These are phyloP conservation scores for Drosophila chauvacae DNA, from an alignment of 1,140 invertebrate genomes.

Conservation along the genomic window DNA sequence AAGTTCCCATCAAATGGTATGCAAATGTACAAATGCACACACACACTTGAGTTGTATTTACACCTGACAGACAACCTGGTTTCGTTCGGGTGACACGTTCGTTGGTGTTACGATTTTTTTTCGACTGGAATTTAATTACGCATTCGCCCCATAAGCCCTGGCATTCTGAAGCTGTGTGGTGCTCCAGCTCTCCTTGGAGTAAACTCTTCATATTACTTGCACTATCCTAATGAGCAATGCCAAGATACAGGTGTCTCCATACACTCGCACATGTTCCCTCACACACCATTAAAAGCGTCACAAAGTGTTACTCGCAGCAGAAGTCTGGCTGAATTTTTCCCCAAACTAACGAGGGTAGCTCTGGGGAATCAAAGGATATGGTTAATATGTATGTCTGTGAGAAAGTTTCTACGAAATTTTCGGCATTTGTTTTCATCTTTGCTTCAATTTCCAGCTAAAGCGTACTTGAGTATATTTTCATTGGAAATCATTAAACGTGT, in stretches of 20 bases:
- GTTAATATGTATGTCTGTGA: not conserved
- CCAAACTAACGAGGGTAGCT: conserved; percentile 11
- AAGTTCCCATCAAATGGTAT: conserved; percentile 30
- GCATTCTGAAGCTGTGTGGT: conserved; percentile 12
- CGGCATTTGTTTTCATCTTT: not conserved
- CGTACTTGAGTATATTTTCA: not conserved
- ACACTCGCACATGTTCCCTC: not conserved
- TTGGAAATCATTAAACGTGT: conserved; percentile 1
- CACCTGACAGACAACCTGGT: conserved; percentile 53
- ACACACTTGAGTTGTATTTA: conserved; percentile 20
- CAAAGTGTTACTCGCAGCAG: conserved; percentile 24
- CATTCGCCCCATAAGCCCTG: conserved; percentile 58
- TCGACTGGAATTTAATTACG: conserved; percentile 72
- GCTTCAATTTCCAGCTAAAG: not conserved
- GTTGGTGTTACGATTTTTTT: not conserved
- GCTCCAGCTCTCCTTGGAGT: not conserved
- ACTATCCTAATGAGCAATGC: conserved; percentile 68
- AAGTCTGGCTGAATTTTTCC: conserved; percentile 6
- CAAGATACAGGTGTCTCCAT: conserved; percentile 1
- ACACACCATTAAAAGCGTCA: conserved; percentile 31
- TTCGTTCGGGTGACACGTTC: conserved; percentile 50
- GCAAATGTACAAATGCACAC: conserved; percentile 22
- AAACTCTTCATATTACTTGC: conserved; percentile 35
- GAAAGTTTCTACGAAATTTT: not conserved
- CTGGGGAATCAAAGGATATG: not conserved